Conservation (phyloP, 2,113 vertebrate genomes). For the Osmerus eperlanus region DNA sequence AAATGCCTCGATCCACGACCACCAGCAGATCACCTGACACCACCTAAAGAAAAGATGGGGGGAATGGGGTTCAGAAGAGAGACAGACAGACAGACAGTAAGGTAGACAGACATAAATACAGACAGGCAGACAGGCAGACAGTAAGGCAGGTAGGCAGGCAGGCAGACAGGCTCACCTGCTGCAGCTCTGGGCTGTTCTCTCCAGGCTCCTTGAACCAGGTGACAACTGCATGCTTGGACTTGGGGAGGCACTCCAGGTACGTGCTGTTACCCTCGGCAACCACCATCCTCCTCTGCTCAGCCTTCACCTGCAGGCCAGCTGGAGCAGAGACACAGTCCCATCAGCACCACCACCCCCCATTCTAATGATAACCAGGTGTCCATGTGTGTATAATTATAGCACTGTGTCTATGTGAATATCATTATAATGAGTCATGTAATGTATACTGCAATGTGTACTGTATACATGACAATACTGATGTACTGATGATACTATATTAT, state of each 20-base stretch:
- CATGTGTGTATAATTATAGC: neutral
- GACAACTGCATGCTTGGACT: constrained; percentile 73
- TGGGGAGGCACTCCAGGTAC: constrained; percentile 78
- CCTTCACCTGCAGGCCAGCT: constrained; percentile 75
- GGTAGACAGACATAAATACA: neutral
- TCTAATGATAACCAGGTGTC: neutral
- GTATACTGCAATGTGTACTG: neutral
- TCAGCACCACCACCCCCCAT: neutral
- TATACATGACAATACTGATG: too few species aligned
- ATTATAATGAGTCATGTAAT: neutral
- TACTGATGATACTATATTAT: too few species aligned
- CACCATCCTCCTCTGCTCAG: constrained; percentile 74
- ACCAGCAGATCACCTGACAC: constrained; percentile 71
- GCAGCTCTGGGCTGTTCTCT: constrained; percentile 72
- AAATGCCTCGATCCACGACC: constrained; percentile 72
- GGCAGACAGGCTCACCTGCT: constrained; percentile 59
- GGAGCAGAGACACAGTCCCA: constrained; percentile 8
- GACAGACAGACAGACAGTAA: neutral
- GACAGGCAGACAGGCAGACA: neutral
- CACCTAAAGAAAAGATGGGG: constrained; percentile 55
- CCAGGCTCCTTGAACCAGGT: constrained; percentile 76
- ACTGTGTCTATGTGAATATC: neutral
- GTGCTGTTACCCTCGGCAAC: constrained; percentile 79
- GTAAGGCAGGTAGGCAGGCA: too few species aligned
- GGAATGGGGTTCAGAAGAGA: neutral